Evolutionary conservation across 2,113 vertebrate genomes (phyloP), one percentile per base, ranked within the genome.

Genomic region (Hydropotes inermis): DNA sequence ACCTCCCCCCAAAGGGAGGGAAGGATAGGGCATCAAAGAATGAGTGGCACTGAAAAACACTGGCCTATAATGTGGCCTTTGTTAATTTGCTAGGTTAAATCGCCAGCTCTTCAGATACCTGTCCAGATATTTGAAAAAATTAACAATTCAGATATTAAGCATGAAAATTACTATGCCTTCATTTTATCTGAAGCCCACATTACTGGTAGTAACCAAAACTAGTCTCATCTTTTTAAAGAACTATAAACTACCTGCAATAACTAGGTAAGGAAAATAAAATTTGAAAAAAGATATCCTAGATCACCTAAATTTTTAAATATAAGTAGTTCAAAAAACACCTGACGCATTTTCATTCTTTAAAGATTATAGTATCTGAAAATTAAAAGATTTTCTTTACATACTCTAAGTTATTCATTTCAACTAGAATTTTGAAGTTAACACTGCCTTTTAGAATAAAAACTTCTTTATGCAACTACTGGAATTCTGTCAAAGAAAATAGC

Each of bases 321-420:
- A 82, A 89, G 54, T 88, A 91, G 17, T 52, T 97, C 74, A 81
- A 57, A 54, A 95, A 95, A 93, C 70, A 93, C 33, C 16, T 57
- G 17, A 60, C 89, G 6, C 5, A n/a, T n/a, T 92, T 90, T 82
- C 25, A 83, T 50, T 88, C 64, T 87, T 94, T 86, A 79, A 88
- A 88, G 19, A 30, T 5, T 33, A 8, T 7, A 11, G 36, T 64
- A 55, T 17, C 8, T 19, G 92, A 81, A 97, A 96, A 78, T 15
- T 94, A 30, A 87, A 87, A 64, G 55, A 7, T n/a, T 90, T 90
- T 30, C 43, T 60, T 92, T 76, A 57, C 21, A 89, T 33, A 47
- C 2, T 57, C 50, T 28, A 47, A 30, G 8, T 70, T 82, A 92
- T 21, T 92, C 87, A 83, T 28, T 93, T 78, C 90, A 74, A 54